A percentile compares a stretch with the other conserved stretches of the same genome.
phyloP scores from a whole-genome alignment of 2,113 vertebrate species.

The Rhinichthys klamathensis region DNA sequence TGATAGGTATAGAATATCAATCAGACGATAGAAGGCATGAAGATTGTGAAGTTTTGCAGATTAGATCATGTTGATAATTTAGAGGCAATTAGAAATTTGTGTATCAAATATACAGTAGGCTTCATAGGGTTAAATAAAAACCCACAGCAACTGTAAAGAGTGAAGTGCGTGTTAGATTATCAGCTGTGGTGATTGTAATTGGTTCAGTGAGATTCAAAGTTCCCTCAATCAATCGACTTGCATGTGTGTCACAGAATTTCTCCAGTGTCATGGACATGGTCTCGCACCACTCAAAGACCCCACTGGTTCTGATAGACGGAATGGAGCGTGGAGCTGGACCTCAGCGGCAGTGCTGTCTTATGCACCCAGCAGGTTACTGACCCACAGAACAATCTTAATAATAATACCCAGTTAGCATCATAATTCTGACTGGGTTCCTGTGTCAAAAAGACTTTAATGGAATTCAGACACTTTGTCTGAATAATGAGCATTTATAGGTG shows the following conservation, averaged over 20 bases:
- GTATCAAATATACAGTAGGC: background rate
- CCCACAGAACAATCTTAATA: background rate
- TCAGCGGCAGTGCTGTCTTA: constrained; percentile 68
- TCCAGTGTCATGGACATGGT: constrained; percentile 84
- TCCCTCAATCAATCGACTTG: constrained; percentile 34
- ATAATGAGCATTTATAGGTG: background rate
- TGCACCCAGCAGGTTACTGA: constrained; percentile 61
- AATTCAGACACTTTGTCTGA: background rate
- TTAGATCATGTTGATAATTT: background rate
- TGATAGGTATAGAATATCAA: background rate
- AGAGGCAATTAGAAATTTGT: background rate
- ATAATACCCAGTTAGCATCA: background rate
- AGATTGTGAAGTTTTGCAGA: background rate
- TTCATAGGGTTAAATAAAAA: background rate
- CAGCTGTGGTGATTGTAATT: constrained; percentile 54
- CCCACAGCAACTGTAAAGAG: background rate
- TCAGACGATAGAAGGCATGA: background rate
- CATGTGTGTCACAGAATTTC: constrained; percentile 71
- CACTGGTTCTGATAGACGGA: constrained; percentile 83
- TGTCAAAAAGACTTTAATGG: background rate
- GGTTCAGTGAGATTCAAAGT: constrained; percentile 46
- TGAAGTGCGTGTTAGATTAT: constrained; percentile 5
- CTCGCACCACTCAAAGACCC: constrained; percentile 78
- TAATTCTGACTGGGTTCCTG: background rate
- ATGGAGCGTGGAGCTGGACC: constrained; percentile 77